Conservation (phyloP, 2,888 invertebrate species). For the Argyresthia goedartella region DNA sequence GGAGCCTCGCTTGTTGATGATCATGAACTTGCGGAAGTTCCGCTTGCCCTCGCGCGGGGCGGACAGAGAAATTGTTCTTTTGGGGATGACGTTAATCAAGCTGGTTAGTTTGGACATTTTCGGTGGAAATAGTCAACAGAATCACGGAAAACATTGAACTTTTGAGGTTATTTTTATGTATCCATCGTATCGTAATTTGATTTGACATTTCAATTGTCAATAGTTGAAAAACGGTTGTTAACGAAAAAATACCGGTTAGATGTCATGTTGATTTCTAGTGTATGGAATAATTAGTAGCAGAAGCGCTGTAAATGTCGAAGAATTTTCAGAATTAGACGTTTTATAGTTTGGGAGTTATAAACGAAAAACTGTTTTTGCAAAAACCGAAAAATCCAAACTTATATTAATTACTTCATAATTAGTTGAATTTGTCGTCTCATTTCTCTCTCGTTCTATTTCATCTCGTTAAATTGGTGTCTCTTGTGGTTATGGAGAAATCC, state of each 20-base stretch:
- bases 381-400: too few relatives aligned
- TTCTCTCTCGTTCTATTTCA: too few relatives aligned
- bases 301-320: too few relatives aligned
- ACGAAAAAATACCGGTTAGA: neutral
- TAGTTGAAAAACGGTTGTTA: neutral
- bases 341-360: too few relatives aligned
- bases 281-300: too few relatives aligned
- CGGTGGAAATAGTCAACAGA: neutral
- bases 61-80: slow-evolving; percentile 45
- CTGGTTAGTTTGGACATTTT: slow-evolving; percentile 47
- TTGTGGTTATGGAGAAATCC: too few relatives aligned
- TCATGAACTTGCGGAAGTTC: slow-evolving; percentile 85
- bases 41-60: slow-evolving; percentile 74
- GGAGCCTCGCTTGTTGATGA: slow-evolving; percentile 83
- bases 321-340: too few relatives aligned
- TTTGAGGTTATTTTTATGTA: slow-evolving; percentile 3
- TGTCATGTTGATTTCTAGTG: too few relatives aligned
- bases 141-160: neutral
- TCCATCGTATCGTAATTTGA: slow-evolving; percentile 2
- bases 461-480: too few relatives aligned
- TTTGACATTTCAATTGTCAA: neutral
- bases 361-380: too few relatives aligned
- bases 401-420: too few relatives aligned
- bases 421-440: too few relatives aligned
- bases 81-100: slow-evolving; percentile 39